Evolutionary conservation across 2,888 invertebrate species (phyloP), one percentile per base, ranked within the genome.

Genomic region (Lasioglossum calceatum): DNA sequence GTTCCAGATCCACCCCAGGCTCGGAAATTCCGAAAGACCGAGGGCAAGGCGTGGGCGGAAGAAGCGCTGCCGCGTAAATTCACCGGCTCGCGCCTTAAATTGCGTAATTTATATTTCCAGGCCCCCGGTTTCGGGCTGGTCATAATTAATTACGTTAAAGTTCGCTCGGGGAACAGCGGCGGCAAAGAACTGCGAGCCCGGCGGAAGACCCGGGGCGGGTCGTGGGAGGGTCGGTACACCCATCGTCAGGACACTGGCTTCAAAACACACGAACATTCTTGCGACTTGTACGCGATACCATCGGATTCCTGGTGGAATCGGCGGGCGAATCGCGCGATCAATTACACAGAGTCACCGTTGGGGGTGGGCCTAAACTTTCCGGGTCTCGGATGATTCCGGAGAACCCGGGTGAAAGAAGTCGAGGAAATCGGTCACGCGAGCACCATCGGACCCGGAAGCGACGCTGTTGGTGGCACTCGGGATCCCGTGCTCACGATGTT

Each of bases 101-200:
- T 90, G 92, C 91, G 88, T 89, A 92, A 92, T 92, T 92, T 92
- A 92, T 93, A 92, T 92, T 89, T 91, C 86, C 88, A 88, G 82
- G 79, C 88, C 88, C 83, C 86, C 87, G 85, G 77, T 87, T 89
- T 81, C 84, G 81, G 84, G 87, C 39, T 84, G 87, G 85, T 93
- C 89, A 89, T 90, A 90, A 91, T 92, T 92, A 92, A 93, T 92
- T 91, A 91, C 88, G 88, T 87, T 88, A 86, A 92, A 92, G 88
- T 90, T 90, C 84, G 82, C 47, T 71, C 74, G 75, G 75, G 64
- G 74, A 76, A 72, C 77, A 4, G 58, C n/a, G 73, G 39, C 77
- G 71, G 32, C 27, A 74, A 82, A 79, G 79, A 78, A 85, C 70
- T 32, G 76, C 54, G 64, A 81, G 77, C 72, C 79, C 76, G 50